A percentile compares a stretch with the other conserved stretches of the same genome.
Evolutionary conservation across 2,888 invertebrate species (phyloP).

Genomic region (Merodon equestris): DNA sequence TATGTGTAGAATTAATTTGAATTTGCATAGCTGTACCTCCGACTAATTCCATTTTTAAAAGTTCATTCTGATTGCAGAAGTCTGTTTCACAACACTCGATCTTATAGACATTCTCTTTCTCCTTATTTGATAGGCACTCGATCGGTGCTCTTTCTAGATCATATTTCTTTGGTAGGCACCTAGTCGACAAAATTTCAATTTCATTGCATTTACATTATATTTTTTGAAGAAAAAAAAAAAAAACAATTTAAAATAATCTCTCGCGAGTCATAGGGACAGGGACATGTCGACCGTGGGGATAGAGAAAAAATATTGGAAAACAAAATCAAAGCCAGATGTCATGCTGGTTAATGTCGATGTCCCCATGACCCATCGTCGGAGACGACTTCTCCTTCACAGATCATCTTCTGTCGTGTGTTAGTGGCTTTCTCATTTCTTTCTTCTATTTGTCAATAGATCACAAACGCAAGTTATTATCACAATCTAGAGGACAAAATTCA

Average conservation of each 20-base stretch:
- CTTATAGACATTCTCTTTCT: constrained; percentile 77
- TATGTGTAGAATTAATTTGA: constrained; percentile 50
- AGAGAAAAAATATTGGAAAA: background rate
- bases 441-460: constrained; percentile 17
- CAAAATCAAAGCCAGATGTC: constrained; percentile 15
- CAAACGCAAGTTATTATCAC: constrained; percentile 29
- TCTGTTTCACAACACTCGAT: constrained; percentile 78
- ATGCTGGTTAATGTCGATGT: constrained; percentile 33
- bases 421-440: background rate
- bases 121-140: constrained; percentile 78
- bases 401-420: constrained; percentile 4
- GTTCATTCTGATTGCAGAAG: constrained; percentile 79
- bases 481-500: constrained; percentile 36
- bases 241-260: constrained; percentile 1
- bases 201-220: constrained; percentile 23
- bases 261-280: constrained; percentile 27
- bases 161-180: constrained; percentile 78
- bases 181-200: constrained; percentile 70
- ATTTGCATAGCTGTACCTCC: constrained; percentile 74
- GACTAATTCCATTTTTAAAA: constrained; percentile 77
- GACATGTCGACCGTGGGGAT: background rate
- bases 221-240: constrained; percentile 16
- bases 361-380: constrained; percentile 9
- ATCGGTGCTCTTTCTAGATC: constrained; percentile 78
- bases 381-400: constrained; percentile 23